Evolutionary conservation across 1,140 invertebrate genomes (phyloP), one percentile per base, ranked within the genome.

Genomic region (Augochlora pura): DNA sequence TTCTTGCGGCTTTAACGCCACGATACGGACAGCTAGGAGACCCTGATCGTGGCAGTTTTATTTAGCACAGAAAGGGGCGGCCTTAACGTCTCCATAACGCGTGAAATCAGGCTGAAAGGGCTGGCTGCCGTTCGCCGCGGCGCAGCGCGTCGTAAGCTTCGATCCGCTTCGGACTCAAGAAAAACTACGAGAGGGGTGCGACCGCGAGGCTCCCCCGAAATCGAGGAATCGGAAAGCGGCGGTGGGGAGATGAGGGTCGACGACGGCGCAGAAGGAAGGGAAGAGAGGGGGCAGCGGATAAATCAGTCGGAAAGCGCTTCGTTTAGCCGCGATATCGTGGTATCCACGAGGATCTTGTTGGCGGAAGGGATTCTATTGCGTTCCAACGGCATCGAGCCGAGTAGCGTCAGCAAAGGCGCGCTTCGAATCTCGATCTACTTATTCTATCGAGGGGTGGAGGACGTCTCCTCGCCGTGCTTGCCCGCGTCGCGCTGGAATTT

Each of bases 261-360:
- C 9, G 46, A 65, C 5, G 12, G 54, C 0, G 2, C n/a, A 38
- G 49, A 32, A 21, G 0, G 57, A 21, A 21, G 32, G n/a, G 54
- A n/a, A 6, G 54, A 63, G 39, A 57, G 25, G 27, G 52, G 64
- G 54, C 46, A 78, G 83, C 82, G 84, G 83, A 86, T 86, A 86
- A 86, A 86, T 86, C 85, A 86, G 85, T 86, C 84, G 85, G 84
- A 86, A 86, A 86, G 70, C 84, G 84, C 85, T 86, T 86, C 85
- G 85, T 86, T 86, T 86, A 86, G 84, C 81, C 81, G 85, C 78
- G 84, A 86, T 86, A 85, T 86, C 84, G 84, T 63, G 83, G 85
- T 83, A 83, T 86, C 84, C 81, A 82, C 63, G 69, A 82, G 85
- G 80, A 86, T 86, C 80, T 81, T 82, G 83, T 86, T 82, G 85